phyloP scores from a whole-genome alignment of 2,888 invertebrate species.

The Parasteatoda lunata region DNA sequence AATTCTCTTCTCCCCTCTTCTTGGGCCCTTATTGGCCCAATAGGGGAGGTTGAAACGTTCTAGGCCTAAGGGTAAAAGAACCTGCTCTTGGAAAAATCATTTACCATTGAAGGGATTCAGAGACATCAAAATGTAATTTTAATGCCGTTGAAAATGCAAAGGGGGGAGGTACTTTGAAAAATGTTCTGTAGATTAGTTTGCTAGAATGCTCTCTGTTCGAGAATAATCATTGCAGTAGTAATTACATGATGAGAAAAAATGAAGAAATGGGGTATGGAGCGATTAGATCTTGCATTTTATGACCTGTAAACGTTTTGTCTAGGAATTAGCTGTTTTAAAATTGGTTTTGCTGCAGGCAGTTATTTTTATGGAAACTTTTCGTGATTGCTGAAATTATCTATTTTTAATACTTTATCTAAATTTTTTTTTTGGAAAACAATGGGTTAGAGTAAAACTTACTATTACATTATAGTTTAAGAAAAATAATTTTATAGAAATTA shows the following conservation, averaged over 20 bases:
- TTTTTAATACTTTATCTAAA: no score
- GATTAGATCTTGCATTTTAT: no score
- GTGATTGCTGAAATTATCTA: no score
- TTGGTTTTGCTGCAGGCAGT: no score
- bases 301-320: no score
- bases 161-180: not conserved
- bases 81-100: conserved; percentile 44
- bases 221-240: not conserved
- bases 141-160: conserved; percentile 46
- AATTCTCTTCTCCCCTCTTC: not conserved
- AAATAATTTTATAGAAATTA: no score
- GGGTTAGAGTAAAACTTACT: no score
- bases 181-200: not conserved
- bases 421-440: no score
- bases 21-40: conserved; percentile 13
- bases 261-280: not conserved
- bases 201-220: not conserved
- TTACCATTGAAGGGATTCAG: conserved; percentile 5
- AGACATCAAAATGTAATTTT: conserved; percentile 49
- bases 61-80: not conserved
- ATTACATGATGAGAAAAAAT: not conserved
- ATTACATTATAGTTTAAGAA: no score
- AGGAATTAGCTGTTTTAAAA: no score
- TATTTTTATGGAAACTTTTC: no score
- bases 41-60: not conserved